phyloP scores from a whole-genome alignment of 2,113 vertebrate genomes.

The Mus musculus region DNA sequence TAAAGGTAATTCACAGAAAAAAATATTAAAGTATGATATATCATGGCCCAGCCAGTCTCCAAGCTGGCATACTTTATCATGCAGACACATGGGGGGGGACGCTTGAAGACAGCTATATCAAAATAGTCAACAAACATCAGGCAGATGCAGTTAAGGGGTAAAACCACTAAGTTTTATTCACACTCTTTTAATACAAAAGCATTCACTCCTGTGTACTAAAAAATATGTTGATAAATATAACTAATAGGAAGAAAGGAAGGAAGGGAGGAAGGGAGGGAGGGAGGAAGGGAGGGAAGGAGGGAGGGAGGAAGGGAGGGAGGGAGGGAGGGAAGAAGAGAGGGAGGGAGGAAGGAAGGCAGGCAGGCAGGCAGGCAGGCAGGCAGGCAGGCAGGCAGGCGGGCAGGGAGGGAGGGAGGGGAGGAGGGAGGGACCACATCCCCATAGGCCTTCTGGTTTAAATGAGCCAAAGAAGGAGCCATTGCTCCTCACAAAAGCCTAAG shows the following conservation, averaged over 20 bases:
- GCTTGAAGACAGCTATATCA: not conserved
- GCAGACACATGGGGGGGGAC: not conserved
- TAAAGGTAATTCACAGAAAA: slow-evolving; percentile 32
- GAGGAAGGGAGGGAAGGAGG: too few relatives aligned
- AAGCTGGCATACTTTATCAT: not conserved
- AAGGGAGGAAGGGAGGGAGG: too few relatives aligned
- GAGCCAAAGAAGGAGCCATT: not conserved
- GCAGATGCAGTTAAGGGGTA: not conserved
- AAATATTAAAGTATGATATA: not conserved
- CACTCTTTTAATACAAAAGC: not conserved
- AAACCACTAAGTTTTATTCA: slow-evolving; percentile 3
- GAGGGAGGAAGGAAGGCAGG: too few relatives aligned
- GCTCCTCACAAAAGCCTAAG: slow-evolving; percentile 40
- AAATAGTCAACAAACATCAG: slow-evolving; percentile 2
- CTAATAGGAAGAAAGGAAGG: not conserved
- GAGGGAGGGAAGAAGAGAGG: too few relatives aligned
- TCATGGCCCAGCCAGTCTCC: not conserved
- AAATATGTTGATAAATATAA: not conserved
- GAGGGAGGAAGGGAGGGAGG: too few relatives aligned
- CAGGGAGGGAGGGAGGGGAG: too few relatives aligned
- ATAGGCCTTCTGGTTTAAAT: not conserved
- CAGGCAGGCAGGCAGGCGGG: too few relatives aligned
- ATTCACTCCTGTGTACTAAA: not conserved
- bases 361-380: too few relatives aligned
- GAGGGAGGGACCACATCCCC: not conserved